Evolutionary conservation across 2,797 vertebrate species (phyloP), one percentile per base, ranked within the genome.

Genomic region (Bryconaethiops microstoma): DNA sequence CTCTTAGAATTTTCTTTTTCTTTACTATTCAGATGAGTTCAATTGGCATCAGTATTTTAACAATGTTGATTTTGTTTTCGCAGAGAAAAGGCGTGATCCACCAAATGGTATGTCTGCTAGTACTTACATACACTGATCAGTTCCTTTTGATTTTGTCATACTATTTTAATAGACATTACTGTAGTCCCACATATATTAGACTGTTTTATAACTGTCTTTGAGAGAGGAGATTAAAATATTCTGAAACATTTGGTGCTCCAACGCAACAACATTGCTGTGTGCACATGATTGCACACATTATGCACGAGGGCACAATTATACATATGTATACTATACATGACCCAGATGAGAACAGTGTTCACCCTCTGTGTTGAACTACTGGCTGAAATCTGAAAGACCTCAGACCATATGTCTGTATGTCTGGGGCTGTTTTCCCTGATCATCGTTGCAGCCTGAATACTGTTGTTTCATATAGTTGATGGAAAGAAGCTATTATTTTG

Each of bases 11-110:
- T 68, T 79, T 48, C 69, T 76, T 42, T 84, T 76, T 82, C n/a
- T 77, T n/a, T 54, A 71, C 79, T 87, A 70, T 74, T 50, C 63
- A 45, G 55, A 57, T 67, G 45, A 74, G 23, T 55, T 70, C 65
- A 85, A 48, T 80, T 48, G 45, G 69, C 79, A 71, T 74, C 78
- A 35, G 77, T 81, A 87, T 81, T 88, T 86, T 89, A 90, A 91
- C 88, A 70, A 35, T 89, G 81, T 89, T 59, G 67, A 85, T 90
- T 91, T 90, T 91, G 92, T 81, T 94, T 92, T 92, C 94, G 91
- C 96, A 97, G 96, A 97, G 88, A 97, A 96, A 93, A 96, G 95
- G 90, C 90, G 95, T 90, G 95, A 96, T 74, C 93, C 94, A 86
- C 93, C 92, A 92, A 96, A 96, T 94, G 96, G 96, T 97, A 96